Evolutionary conservation across 2,113 vertebrate genomes (phyloP).

Genomic region (Erythrolamprus reginae): DNA sequence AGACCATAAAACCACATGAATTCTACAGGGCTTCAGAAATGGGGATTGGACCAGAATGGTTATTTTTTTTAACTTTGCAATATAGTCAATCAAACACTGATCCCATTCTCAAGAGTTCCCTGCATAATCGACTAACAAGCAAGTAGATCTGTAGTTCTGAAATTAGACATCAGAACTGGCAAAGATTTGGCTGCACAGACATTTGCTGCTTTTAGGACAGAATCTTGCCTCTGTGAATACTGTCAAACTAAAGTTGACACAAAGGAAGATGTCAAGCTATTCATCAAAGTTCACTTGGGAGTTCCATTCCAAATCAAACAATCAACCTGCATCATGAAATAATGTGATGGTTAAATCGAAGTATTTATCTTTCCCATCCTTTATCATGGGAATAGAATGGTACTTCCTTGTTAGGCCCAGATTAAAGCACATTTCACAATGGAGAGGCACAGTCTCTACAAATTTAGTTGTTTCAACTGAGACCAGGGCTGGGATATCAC

Average conservation of each 20-base stretch:
- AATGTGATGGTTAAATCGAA: background rate
- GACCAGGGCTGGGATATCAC: background rate
- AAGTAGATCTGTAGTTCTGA: background rate
- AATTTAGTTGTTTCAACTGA: background rate
- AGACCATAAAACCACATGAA: background rate
- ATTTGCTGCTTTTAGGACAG: background rate
- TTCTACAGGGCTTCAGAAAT: background rate
- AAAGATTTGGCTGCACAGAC: background rate
- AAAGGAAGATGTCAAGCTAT: background rate
- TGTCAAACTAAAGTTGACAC: background rate
- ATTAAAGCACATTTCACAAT: background rate
- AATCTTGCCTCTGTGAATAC: background rate
- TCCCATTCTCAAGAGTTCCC: background rate
- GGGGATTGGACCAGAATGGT: background rate
- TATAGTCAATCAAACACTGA: background rate
- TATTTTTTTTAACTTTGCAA: background rate
- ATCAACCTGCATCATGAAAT: background rate
- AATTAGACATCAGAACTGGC: background rate
- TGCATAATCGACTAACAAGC: background rate
- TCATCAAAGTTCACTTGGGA: background rate
- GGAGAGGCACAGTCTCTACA: background rate
- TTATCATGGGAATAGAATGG: background rate
- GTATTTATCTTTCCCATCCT: background rate
- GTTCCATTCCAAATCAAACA: background rate
- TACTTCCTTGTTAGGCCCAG: background rate